These are phyloP conservation scores for Sebastes reedi DNA, from an alignment of 2,797 vertebrate genomes.

Conservation along the genomic window DNA sequence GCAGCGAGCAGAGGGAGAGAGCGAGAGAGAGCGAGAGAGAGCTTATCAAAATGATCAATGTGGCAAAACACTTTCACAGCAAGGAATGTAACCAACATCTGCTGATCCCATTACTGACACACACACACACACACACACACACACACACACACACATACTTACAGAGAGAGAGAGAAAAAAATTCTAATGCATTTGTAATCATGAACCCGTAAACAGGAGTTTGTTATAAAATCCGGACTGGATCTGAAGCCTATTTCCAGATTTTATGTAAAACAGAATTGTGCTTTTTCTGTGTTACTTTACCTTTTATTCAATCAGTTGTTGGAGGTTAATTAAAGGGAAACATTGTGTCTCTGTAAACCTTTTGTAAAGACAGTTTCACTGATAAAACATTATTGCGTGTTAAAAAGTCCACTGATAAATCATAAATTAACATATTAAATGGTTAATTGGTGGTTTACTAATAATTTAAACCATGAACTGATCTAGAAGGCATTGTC, in stretches of 20 bases:
- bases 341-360: background rate
- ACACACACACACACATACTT: conserved; percentile 18
- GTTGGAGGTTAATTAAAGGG: background rate
- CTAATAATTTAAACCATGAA: background rate
- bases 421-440: background rate
- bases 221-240: background rate
- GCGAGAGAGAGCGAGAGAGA: conserved; percentile 26
- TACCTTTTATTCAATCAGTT: background rate
- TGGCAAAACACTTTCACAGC: background rate
- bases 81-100: conserved; percentile 78
- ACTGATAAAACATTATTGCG: background rate
- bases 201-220: background rate
- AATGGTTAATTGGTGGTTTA: background rate
- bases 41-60: conserved; percentile 55
- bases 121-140: conserved; percentile 29
- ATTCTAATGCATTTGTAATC: background rate
- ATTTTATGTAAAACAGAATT: background rate
- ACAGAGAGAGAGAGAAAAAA: background rate
- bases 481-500: background rate
- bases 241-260: background rate
- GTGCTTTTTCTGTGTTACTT: background rate
- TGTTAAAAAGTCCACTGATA: background rate
- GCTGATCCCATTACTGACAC: conserved; percentile 68
- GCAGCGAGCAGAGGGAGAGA: background rate
- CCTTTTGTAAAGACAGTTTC: background rate